Conservation (phyloP, 2,797 vertebrate genomes). For the Eremophila alpestris region DNA sequence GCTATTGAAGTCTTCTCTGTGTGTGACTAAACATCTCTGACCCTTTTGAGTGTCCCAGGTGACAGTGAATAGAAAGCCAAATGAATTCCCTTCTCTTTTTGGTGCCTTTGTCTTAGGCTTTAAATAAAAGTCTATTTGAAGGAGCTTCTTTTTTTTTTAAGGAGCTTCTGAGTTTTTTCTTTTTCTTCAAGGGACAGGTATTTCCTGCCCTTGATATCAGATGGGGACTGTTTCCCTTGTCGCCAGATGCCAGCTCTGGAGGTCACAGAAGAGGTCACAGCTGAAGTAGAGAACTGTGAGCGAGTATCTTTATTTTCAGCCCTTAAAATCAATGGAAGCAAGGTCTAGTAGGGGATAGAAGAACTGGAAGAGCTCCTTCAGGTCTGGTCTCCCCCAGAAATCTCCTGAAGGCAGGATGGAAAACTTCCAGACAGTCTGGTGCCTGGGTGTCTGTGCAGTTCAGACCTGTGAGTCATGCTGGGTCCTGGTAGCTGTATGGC, state of each 20-base stretch:
- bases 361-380: slow-evolving; percentile 25
- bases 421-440: slow-evolving; percentile 31
- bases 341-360: not conserved
- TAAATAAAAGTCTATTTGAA: slow-evolving; percentile 78
- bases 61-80: slow-evolving; percentile 44
- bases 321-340: not conserved
- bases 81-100: slow-evolving; percentile 36
- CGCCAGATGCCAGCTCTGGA: not conserved
- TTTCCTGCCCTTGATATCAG: not conserved
- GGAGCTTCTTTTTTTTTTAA: slow-evolving; percentile 54
- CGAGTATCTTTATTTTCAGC: not conserved
- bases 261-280: not conserved
- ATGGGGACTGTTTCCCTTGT: not conserved
- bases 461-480: not conserved
- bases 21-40: not conserved
- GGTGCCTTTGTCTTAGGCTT: slow-evolving; percentile 68
- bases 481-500: not conserved
- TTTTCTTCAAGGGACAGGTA: not conserved
- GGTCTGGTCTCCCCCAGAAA: not conserved
- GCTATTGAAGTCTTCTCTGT: not conserved
- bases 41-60: not conserved
- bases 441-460: not conserved
- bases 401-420: not conserved
- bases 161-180: slow-evolving; percentile 4
- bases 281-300: not conserved